phyloP scores from a whole-genome alignment of 2,888 invertebrate species.

The Caenorhabditis angaria region DNA sequence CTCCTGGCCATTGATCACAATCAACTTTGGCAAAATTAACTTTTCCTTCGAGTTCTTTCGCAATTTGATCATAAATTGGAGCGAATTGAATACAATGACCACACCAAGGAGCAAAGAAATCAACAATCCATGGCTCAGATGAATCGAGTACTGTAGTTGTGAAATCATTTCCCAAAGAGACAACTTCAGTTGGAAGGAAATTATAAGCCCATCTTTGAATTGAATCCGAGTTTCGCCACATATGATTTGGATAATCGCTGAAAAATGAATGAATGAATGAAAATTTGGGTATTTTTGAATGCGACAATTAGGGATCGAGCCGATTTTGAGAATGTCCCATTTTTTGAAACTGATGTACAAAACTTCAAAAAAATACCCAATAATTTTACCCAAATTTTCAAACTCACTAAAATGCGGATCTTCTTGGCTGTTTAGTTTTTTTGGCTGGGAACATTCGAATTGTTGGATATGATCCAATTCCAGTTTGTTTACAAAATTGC shows the following conservation, averaged over 20 bases:
- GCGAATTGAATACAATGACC: constrained; percentile 79
- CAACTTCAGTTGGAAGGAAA: constrained; percentile 77
- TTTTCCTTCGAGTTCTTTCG: constrained; percentile 77
- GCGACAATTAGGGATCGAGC: not conserved
- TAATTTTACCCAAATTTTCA: not conserved
- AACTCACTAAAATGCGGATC: constrained; percentile 47
- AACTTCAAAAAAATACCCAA: no score
- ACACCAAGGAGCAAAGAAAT: constrained; percentile 76
- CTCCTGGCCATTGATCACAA: constrained; percentile 77
- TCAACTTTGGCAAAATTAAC: constrained; percentile 79
- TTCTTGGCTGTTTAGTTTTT: constrained; percentile 42
- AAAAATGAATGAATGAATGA: constrained; percentile 15
- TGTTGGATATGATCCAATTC: constrained; percentile 79
- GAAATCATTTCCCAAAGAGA: constrained; percentile 62
- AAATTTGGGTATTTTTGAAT: constrained; percentile 3
- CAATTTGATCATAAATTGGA: constrained; percentile 79
- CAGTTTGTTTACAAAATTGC: constrained; percentile 77
- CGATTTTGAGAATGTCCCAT: not conserved
- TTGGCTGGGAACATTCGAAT: constrained; percentile 79
- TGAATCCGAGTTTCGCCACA: constrained; percentile 78
- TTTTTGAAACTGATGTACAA: not conserved
- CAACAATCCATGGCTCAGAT: constrained; percentile 75
- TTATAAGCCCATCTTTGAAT: constrained; percentile 79
- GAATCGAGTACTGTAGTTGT: constrained; percentile 74
- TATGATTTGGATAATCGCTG: constrained; percentile 75